Conservation (phyloP, 2,113 vertebrate genomes). For the Polypterus senegalus region DNA sequence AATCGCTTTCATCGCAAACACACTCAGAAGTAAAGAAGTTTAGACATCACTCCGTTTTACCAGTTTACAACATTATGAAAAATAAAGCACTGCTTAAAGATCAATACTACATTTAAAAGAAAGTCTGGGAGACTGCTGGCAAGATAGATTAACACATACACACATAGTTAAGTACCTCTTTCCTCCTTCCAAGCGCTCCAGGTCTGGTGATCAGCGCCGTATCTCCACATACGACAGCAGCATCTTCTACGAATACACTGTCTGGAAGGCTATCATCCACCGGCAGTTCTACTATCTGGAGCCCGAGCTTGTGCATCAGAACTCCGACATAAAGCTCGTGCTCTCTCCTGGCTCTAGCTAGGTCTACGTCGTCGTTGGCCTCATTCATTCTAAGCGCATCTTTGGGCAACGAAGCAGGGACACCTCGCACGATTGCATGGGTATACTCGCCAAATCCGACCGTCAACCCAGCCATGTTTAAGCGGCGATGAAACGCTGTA, state of each 20-base stretch:
- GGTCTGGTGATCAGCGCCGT: conserved; percentile 81
- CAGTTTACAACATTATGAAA: too few species aligned
- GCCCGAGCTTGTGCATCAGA: conserved; percentile 65
- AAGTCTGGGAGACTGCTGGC: too few species aligned
- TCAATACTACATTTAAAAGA: too few species aligned
- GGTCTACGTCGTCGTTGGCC: conserved; percentile 51
- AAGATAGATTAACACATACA: too few species aligned
- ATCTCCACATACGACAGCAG: conserved; percentile 80
- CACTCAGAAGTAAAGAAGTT: too few species aligned
- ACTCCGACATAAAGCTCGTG: conserved; percentile 61
- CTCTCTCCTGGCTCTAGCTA: conserved; percentile 52
- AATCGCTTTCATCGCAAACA: too few species aligned
- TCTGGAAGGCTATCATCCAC: conserved; percentile 78
- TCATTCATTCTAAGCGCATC: conserved; percentile 55
- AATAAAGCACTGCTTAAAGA: too few species aligned
- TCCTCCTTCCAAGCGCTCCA: conserved; percentile 69
- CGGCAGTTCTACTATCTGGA: conserved; percentile 75
- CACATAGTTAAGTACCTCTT: conserved; percentile 55
- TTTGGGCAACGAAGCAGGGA: conserved; percentile 61
- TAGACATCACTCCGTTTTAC: too few species aligned
- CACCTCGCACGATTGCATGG: conserved; percentile 75
- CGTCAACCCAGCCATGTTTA: conserved; percentile 58
- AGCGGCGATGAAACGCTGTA: neutral
- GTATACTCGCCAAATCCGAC: conserved; percentile 66
- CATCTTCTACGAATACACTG: conserved; percentile 89